Conservation (phyloP, 2,797 vertebrate genomes). For the Numenius phaeopus region DNA sequence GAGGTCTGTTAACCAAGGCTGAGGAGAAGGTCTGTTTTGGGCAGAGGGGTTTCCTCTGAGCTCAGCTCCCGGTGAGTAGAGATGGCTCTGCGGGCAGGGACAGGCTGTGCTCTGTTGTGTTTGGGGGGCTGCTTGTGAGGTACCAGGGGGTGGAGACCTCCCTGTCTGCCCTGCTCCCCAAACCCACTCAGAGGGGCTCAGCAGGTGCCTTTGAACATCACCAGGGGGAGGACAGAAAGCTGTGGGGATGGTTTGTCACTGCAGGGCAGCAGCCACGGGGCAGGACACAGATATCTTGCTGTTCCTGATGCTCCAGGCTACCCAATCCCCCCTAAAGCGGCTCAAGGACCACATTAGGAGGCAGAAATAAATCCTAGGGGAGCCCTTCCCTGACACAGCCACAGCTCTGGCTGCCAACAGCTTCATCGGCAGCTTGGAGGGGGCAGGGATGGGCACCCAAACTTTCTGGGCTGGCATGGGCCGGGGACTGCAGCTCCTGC, state of each 20-base stretch:
- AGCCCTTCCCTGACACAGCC: not conserved
- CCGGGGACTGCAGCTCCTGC: not conserved
- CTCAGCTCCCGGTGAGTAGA: rapidly evolving
- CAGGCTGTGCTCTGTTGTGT: not conserved
- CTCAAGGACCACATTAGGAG: not conserved
- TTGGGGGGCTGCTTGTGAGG: rapidly evolving
- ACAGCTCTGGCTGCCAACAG: not conserved
- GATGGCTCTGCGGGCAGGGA: not conserved
- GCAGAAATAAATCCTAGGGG: not conserved
- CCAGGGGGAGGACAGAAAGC: not conserved
- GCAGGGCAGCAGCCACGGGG: not conserved
- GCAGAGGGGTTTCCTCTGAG: not conserved
- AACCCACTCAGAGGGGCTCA: not conserved
- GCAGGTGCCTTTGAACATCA: not conserved
- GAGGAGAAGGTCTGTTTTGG: not conserved
- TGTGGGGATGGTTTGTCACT: not conserved
- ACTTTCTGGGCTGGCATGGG: not conserved
- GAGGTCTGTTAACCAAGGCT: not conserved
- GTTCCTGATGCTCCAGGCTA: not conserved
- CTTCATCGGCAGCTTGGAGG: not conserved
- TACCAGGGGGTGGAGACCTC: not conserved
- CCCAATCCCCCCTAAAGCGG: not conserved
- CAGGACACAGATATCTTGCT: not conserved
- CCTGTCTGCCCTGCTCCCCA: not conserved
- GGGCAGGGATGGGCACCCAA: not conserved